Conservation (phyloP, 2,888 invertebrate species). For the Eubasilissa splendida region DNA sequence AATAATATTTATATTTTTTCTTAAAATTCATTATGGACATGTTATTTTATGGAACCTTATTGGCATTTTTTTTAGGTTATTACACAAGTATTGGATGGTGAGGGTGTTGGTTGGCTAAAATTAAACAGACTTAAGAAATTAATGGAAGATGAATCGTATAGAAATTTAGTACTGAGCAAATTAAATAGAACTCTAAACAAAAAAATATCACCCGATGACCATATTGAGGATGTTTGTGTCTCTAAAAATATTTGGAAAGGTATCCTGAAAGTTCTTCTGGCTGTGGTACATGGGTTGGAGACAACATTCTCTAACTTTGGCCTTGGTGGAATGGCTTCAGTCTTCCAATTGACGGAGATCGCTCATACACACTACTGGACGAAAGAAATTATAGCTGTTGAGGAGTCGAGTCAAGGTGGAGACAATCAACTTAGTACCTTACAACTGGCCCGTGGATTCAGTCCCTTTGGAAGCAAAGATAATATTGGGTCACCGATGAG, state of each 20-base stretch:
- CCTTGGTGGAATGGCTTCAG: constrained; percentile 97
- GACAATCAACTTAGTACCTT: constrained; percentile 55
- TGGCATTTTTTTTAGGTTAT: constrained; percentile 74
- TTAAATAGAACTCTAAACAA: constrained; percentile 94
- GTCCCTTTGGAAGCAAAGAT: constrained; percentile 80
- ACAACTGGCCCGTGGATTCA: constrained; percentile 69
- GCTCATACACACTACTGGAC: constrained; percentile 99
- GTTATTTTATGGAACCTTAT: neutral
- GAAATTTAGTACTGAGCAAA: constrained; percentile 95
- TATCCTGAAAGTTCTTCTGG: constrained; percentile 92
- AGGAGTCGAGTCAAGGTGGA: constrained; percentile 72
- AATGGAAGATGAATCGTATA: constrained; percentile 99
- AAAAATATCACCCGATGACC: constrained; percentile 95
- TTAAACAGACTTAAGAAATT: constrained; percentile 92
- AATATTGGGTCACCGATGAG: constrained; percentile 78
- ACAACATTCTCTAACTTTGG: constrained; percentile 94
- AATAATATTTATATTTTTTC: constrained; percentile 19
- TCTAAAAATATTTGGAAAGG: constrained; percentile 96
- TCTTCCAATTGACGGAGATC: constrained; percentile 97
- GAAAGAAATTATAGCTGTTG: constrained; percentile 80
- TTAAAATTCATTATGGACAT: neutral
- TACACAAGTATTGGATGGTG: constrained; percentile 88
- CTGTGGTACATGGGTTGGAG: constrained; percentile 92
- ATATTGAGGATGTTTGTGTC: constrained; percentile 96
- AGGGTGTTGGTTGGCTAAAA: constrained; percentile 97